Conservation (phyloP, 2,113 vertebrate species). For the Tenebrosternarchus preto region DNA sequence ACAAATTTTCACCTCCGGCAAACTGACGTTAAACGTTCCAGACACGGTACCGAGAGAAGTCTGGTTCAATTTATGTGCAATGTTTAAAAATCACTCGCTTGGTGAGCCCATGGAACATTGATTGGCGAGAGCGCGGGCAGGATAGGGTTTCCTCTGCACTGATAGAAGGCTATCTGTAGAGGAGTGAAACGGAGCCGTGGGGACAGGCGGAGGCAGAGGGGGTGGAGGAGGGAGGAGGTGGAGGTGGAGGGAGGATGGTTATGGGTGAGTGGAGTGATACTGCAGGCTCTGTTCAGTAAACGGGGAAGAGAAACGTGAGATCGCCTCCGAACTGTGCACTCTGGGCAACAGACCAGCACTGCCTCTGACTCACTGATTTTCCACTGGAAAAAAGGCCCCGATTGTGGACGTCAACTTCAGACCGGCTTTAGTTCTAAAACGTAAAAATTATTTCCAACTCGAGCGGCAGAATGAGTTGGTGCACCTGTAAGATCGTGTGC, state of each 20-base stretch:
- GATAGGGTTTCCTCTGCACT: conserved; percentile 49
- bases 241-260: conserved; percentile 41
- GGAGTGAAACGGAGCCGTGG: conserved; percentile 52
- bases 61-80: conserved; percentile 39
- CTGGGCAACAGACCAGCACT: conserved; percentile 62
- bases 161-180: conserved; percentile 59
- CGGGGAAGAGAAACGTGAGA: conserved; percentile 67
- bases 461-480: conserved; percentile 3
- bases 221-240: conserved; percentile 34
- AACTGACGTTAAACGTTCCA: conserved; percentile 23
- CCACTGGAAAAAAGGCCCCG: conserved; percentile 34
- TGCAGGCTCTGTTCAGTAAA: conserved; percentile 57
- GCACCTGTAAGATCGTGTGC: background rate
- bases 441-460: background rate
- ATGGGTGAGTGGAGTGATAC: conserved; percentile 63
- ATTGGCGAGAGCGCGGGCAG: conserved; percentile 45
- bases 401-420: conserved; percentile 30
- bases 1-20: conserved; percentile 35
- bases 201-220: no score
- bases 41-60: conserved; percentile 37
- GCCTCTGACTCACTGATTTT: conserved; percentile 58
- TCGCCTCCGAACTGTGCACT: conserved; percentile 62
- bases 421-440: conserved; percentile 33
- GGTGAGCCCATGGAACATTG: conserved; percentile 40
- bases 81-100: conserved; percentile 41